Conservation (phyloP, 2,113 vertebrate species). For the Charina bottae region DNA sequence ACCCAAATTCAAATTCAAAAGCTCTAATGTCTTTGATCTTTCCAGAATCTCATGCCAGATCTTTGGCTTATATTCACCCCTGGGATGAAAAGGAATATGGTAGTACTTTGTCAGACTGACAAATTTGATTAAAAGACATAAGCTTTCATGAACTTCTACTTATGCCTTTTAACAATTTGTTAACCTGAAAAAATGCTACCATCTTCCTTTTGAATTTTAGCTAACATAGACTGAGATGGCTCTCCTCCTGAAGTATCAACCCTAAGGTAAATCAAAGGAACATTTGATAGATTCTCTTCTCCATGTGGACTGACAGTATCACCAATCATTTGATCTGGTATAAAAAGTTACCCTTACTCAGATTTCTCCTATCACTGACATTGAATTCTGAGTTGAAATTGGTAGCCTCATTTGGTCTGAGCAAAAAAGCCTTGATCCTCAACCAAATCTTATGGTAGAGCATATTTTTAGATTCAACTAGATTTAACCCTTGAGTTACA, state of each 20-base stretch:
- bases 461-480: too few relatives aligned
- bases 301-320: background rate
- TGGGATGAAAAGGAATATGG: background rate
- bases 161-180: background rate
- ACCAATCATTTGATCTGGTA: background rate
- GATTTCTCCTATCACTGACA: background rate
- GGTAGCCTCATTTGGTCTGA: too few relatives aligned
- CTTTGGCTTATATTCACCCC: background rate
- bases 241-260: background rate
- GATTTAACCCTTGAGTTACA: background rate
- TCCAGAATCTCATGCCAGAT: background rate
- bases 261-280: background rate
- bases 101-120: background rate
- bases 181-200: background rate
- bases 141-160: background rate
- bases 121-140: background rate
- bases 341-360: background rate
- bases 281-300: background rate
- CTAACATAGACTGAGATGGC: too few relatives aligned
- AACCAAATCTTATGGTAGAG: too few relatives aligned
- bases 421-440: too few relatives aligned
- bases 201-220: too few relatives aligned
- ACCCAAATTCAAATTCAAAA: conserved; percentile 23
- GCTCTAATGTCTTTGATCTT: background rate
- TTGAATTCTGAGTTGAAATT: too few relatives aligned